A percentile compares a stretch with the other conserved stretches of the same genome.
phyloP scores from a whole-genome alignment of 2,113 vertebrate genomes.

The Oncorhynchus kisutch region DNA sequence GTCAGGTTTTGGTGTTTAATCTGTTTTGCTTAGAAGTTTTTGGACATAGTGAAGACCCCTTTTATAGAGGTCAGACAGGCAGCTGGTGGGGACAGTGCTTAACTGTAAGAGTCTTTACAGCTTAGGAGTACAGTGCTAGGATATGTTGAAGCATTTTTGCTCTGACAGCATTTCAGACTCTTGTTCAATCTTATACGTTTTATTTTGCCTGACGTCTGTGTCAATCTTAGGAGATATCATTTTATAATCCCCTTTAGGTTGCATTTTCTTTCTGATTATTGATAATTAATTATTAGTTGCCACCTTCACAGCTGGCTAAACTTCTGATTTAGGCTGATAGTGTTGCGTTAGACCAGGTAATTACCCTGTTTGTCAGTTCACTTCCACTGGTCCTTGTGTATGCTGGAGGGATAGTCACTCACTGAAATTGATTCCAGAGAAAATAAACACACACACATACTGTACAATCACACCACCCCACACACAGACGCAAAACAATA shows the following conservation, averaged over 20 bases:
- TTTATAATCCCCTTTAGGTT: neutral
- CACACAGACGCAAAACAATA: too few relatives aligned
- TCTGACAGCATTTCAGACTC: neutral
- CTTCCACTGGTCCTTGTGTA: neutral
- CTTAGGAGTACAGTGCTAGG: neutral
- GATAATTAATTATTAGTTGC: neutral
- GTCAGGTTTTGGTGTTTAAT: neutral
- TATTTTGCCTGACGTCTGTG: neutral
- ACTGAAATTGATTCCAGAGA: slow-evolving; percentile 28
- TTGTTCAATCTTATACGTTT: neutral
- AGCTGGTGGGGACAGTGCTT: neutral
- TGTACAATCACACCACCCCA: slow-evolving; percentile 1
- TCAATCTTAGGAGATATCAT: neutral
- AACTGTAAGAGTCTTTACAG: neutral
- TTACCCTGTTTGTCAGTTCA: neutral
- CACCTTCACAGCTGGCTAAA: neutral
- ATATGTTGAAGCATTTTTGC: neutral
- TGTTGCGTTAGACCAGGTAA: neutral
- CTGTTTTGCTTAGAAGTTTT: neutral
- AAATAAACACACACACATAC: slow-evolving; percentile 17
- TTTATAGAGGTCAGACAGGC: neutral
- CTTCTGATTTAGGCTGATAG: slow-evolving; percentile 1
- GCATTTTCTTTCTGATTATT: neutral
- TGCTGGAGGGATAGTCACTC: neutral
- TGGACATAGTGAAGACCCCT: neutral